phyloP scores from a whole-genome alignment of 2,797 vertebrate species.

The Helicolenus hilgendorfi region DNA sequence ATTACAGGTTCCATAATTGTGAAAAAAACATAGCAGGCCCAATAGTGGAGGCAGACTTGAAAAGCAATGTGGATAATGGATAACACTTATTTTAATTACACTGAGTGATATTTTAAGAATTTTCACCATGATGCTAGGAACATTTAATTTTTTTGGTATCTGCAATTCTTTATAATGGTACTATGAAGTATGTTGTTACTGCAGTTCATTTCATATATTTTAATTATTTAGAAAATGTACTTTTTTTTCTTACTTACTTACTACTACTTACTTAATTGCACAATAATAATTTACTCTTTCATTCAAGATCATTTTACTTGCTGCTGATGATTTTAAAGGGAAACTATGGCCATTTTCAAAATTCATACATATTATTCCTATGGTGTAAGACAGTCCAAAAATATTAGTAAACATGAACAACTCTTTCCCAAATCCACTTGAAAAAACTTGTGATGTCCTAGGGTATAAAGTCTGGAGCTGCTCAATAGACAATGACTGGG shows the following conservation, averaged over 20 bases:
- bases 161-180: not conserved
- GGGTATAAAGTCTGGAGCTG: too few relatives aligned
- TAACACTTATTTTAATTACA: not conserved
- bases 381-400: too few relatives aligned
- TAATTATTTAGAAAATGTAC: not conserved
- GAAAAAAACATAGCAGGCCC: not conserved
- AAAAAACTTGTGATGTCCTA: too few relatives aligned
- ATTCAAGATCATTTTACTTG: not conserved
- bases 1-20: slow-evolving; percentile 22
- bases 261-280: not conserved
- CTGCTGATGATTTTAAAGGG: not conserved
- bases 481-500: too few relatives aligned
- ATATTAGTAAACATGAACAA: too few relatives aligned
- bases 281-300: not conserved
- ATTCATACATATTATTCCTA: too few relatives aligned
- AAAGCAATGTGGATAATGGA: not conserved
- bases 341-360: too few relatives aligned
- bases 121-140: not conserved
- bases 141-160: not conserved
- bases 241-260: not conserved
- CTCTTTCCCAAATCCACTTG: too few relatives aligned
- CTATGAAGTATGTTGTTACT: not conserved
- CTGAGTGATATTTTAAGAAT: not conserved
- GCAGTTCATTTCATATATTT: not conserved
- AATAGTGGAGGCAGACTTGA: not conserved